Conservation (phyloP, 1,140 invertebrate species). For the Meloidogyne chitwoodi region DNA sequence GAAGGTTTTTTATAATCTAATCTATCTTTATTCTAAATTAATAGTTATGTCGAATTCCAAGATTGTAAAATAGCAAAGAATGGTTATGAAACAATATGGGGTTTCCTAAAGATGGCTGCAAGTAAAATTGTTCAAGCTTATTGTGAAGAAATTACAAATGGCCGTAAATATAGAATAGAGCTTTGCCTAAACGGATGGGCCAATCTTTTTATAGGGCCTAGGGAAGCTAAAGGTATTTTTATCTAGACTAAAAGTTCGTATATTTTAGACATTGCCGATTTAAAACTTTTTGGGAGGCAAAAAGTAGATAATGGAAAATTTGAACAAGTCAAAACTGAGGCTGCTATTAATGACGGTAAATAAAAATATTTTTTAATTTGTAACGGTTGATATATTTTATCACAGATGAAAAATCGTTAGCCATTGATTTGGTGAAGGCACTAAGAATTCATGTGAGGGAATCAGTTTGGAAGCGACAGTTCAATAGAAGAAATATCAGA, state of each 20-base stretch:
- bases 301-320: neutral
- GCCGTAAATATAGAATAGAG: constrained; percentile 4
- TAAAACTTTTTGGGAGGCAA: constrained; percentile 1
- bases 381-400: neutral
- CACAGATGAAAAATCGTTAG: neutral
- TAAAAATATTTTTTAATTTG: neutral
- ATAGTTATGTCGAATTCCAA: neutral
- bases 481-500: constrained; percentile 11
- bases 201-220: constrained; percentile 7
- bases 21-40: neutral
- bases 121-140: constrained; percentile 17
- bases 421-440: neutral
- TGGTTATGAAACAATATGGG: neutral
- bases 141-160: constrained; percentile 5
- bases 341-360: constrained; percentile 1
- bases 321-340: constrained; percentile 4
- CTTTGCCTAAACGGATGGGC: constrained; percentile 10
- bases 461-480: constrained; percentile 6
- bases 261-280: neutral
- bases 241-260: neutral
- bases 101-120: neutral
- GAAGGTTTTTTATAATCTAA: neutral
- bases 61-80: neutral
- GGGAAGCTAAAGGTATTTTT: constrained; percentile 1
- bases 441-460: neutral